Percentiles rank a stretch among this genome's conserved stretches.
Conservation (phyloP, 2,888 invertebrate genomes). For the Sylvicola cinctus region DNA sequence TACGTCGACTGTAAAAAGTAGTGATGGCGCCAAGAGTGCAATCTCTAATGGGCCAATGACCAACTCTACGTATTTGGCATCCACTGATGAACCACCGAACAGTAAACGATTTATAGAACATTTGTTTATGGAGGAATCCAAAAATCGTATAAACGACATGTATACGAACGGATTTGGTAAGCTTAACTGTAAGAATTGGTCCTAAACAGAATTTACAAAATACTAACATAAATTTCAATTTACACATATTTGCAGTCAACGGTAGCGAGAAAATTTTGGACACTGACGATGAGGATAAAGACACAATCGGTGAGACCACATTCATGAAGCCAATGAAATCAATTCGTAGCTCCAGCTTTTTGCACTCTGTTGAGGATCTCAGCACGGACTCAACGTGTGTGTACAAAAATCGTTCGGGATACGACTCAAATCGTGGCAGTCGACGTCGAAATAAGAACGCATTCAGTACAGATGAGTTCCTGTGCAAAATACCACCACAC, state of each 20-base stretch:
- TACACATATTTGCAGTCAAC: constrained; percentile 9
- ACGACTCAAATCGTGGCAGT: constrained; percentile 23
- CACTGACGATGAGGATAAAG: constrained; percentile 32
- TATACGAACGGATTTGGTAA: constrained; percentile 14
- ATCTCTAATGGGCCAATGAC: constrained; percentile 21
- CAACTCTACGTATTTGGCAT: constrained; percentile 22
- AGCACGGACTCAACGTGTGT: constrained; percentile 57
- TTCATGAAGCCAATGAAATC: constrained; percentile 36
- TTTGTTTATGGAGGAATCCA: constrained; percentile 23
- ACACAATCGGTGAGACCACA: constrained; percentile 31
- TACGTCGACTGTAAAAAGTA: not conserved
- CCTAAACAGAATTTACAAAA: constrained; percentile 11
- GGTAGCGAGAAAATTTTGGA: constrained; percentile 14
- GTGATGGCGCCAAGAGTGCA: not conserved
- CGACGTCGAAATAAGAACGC: constrained; percentile 18
- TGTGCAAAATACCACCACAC: constrained; percentile 19
- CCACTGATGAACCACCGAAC: constrained; percentile 21
- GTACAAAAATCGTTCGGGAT: constrained; percentile 30
- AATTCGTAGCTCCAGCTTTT: constrained; percentile 45
- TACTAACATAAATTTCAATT: constrained; percentile 14
- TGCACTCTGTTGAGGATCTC: constrained; percentile 54
- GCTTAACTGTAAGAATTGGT: constrained; percentile 2
- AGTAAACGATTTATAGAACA: constrained; percentile 23
- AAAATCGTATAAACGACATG: constrained; percentile 23
- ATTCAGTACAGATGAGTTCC: constrained; percentile 23